Base-by-base conservation (phyloP, 1,140 invertebrate species). In the Camponotus floridanus region DNA sequence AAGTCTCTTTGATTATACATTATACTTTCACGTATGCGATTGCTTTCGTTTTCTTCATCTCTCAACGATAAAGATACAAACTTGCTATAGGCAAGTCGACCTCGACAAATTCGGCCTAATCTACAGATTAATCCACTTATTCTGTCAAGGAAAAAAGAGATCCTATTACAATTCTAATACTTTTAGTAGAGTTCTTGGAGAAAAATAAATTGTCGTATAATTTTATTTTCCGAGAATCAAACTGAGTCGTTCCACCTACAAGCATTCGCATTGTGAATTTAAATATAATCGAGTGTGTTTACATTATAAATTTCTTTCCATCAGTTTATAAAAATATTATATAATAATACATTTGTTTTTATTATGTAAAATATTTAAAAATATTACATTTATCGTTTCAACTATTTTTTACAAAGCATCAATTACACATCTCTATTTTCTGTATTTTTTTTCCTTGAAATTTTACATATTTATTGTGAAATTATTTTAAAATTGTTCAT, bases 21-120 rank as follows among this genome's bases (percentile, higher is more conserved):
- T 15, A 64, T 26, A 74, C 55, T 74, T 83, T 73, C 68, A 42
- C 39, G 26, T 13, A 61, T 74, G 31, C 21, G 55, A 48, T 74
- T 7, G 39, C 26, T 71, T 51, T 59, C 59, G 8, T n/a, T 59
- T 55, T 4, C 15, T 9, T 39, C 11, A 42, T 8, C 15, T 42
- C 1, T 7, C 31, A 39, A 33, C 18, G 15, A 83, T 11, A 61
- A 48, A 26, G 26, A 59, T 11, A 31, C 8, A 8, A 39, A 39
- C 39, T 6, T 7, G 61, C 26, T 21, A 8, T 59, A n/a, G n/a
- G 42, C 13, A 39, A 74, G 42, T 39, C 33, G 51, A 21, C 18
- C 21, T 81, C 79, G 18, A 33, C 26, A 21, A 74, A 36, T 36
- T 36, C 26, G 18, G 21, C 67, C 3, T 45, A 9, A 9, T 45